These are phyloP conservation scores for Cheilosia variabilis DNA, from an alignment of 2,888 invertebrate species.

Conservation along the genomic window DNA sequence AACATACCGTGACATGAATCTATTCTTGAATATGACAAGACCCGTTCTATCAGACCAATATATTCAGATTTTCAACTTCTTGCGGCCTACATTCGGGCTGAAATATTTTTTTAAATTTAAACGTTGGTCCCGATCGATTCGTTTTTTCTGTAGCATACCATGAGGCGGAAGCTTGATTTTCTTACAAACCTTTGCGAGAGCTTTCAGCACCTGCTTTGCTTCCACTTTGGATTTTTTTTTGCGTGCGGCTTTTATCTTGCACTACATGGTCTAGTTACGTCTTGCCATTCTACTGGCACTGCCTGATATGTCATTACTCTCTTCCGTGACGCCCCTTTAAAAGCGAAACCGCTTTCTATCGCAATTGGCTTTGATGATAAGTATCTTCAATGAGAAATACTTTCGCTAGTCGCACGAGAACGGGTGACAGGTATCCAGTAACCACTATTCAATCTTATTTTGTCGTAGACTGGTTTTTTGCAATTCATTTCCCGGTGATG, in stretches of 20 bases:
- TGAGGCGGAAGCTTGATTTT: constrained; percentile 11
- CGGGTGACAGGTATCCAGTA: not conserved
- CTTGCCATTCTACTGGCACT: not conserved
- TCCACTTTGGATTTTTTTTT: not conserved
- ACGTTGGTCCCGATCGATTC: not conserved
- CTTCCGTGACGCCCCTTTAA: constrained; percentile 61
- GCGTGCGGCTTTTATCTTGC: not conserved
- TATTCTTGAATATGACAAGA: too few species aligned
- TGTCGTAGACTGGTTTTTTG: constrained; percentile 29
- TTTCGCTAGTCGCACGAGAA: constrained; percentile 45
- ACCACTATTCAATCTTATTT: not conserved
- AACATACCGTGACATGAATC: too few species aligned
- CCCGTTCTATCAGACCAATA: too few species aligned
- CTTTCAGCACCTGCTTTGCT: constrained; percentile 10
- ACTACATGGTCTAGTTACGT: constrained; percentile 31
- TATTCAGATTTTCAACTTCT: not conserved
- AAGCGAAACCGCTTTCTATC: constrained; percentile 59
- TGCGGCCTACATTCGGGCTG: not conserved
- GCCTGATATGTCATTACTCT: constrained; percentile 14
- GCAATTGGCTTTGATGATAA: constrained; percentile 41
- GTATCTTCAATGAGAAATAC: constrained; percentile 40
- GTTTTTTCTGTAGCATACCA: constrained; percentile 26
- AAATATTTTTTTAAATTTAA: not conserved
- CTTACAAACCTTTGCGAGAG: constrained; percentile 2
- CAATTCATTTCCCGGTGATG: constrained; percentile 28